Conservation (phyloP, 1,140 invertebrate genomes). For the Coptotermes formosanus region DNA sequence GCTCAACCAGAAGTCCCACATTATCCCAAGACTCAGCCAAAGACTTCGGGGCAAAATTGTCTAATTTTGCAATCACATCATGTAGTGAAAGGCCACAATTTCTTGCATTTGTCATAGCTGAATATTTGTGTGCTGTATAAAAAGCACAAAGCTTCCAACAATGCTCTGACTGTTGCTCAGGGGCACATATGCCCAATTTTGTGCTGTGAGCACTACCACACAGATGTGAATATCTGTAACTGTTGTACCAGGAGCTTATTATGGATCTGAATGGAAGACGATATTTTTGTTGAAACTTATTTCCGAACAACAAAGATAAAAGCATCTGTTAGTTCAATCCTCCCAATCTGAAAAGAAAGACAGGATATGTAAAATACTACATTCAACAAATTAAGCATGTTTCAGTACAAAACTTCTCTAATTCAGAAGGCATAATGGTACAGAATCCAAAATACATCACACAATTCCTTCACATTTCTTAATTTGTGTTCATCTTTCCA, state of each 20-base stretch:
- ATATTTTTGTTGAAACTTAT: neutral
- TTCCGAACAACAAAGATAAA: neutral
- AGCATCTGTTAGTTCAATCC: neutral
- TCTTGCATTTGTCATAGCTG: conserved; percentile 16
- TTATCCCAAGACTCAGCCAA: conserved; percentile 93
- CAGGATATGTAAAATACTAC: too few species aligned
- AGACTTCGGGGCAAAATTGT: conserved; percentile 66
- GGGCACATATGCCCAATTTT: neutral
- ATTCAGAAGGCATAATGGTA: too few species aligned
- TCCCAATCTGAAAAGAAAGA: neutral
- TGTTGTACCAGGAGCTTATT: neutral
- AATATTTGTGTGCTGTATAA: neutral
- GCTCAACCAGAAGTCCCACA: conserved; percentile 87
- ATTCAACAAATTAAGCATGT: too few species aligned
- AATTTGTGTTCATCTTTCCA: too few species aligned
- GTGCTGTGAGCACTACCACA: neutral
- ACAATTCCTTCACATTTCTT: too few species aligned
- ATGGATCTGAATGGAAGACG: neutral
- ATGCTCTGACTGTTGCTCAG: neutral
- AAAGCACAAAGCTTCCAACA: neutral
- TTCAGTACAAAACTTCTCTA: too few species aligned
- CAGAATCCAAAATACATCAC: too few species aligned
- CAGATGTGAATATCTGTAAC: neutral
- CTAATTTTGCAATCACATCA: conserved; percentile 61
- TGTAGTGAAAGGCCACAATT: conserved; percentile 53